phyloP scores from a whole-genome alignment of 1,140 invertebrate species.

The Brachionus calyciflorus region DNA sequence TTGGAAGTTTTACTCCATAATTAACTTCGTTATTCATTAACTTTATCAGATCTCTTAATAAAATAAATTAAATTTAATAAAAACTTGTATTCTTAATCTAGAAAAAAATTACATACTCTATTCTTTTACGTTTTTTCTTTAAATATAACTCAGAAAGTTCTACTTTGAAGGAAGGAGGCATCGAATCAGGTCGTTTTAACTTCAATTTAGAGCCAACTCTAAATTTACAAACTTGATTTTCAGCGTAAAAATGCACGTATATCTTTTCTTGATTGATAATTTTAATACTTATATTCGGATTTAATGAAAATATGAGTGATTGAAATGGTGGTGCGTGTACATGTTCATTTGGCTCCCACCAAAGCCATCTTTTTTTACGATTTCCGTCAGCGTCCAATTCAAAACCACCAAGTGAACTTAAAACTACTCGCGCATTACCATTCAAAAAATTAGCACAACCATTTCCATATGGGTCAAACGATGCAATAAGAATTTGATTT shows the following conservation, averaged over 20 bases:
- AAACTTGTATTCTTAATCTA: no score
- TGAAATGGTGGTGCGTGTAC: slow-evolving; percentile 60
- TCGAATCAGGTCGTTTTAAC: slow-evolving; percentile 48
- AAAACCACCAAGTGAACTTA: slow-evolving; percentile 55
- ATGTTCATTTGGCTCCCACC: slow-evolving; percentile 51
- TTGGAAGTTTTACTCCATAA: slow-evolving; percentile 16
- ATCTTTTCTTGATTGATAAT: slow-evolving; percentile 57
- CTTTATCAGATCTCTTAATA: background rate
- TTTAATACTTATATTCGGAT: slow-evolving; percentile 52
- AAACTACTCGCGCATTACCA: slow-evolving; percentile 54
- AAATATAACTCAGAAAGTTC: slow-evolving; percentile 3
- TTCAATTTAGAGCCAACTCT: slow-evolving; percentile 57
- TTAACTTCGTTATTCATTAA: background rate
- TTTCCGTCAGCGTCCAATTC: slow-evolving; percentile 53
- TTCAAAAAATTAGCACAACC: slow-evolving; percentile 54
- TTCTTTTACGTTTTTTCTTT: slow-evolving; percentile 1
- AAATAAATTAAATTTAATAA: background rate
- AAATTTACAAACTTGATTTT: slow-evolving; percentile 54
- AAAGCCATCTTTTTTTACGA: slow-evolving; percentile 53
- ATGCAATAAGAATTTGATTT: slow-evolving; percentile 49
- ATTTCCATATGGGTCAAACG: slow-evolving; percentile 56
- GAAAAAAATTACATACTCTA: background rate
- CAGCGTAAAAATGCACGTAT: slow-evolving; percentile 52
- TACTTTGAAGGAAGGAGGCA: slow-evolving; percentile 4
- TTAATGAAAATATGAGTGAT: slow-evolving; percentile 56